Conservation (phyloP, 2,888 invertebrate species). For the Melanargia galathea region DNA sequence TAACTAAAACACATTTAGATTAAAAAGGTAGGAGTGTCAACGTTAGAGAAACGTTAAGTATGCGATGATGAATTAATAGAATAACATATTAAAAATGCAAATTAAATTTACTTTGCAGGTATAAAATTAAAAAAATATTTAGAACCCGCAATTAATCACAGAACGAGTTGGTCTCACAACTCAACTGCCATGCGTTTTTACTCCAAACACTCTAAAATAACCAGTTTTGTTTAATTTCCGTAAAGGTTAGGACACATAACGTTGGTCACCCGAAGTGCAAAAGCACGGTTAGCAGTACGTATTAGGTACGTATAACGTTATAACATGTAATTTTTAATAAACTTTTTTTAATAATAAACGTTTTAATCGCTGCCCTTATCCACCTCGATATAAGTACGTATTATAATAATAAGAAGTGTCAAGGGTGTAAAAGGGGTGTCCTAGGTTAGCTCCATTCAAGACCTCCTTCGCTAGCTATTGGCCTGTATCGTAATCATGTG, state of each 20-base stretch:
- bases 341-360: no score
- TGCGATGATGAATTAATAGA: constrained; percentile 10
- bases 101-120: constrained; percentile 18
- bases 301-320: no score
- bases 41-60: constrained; percentile 4
- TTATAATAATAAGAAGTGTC: no score
- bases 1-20: background rate
- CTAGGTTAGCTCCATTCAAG: no score
- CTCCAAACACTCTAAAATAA: constrained; percentile 10
- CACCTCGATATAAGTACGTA: no score
- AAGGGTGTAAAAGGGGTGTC: no score
- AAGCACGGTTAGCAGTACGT: no score
- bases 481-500: no score
- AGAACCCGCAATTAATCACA: constrained; percentile 18
- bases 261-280: no score
- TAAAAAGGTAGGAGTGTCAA: background rate
- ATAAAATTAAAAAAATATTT: constrained; percentile 14
- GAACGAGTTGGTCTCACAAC: constrained; percentile 3
- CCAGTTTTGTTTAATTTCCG: constrained; percentile 5
- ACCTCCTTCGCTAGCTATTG: no score
- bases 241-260: constrained; percentile 10
- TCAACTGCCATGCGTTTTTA: constrained; percentile 11
- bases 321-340: no score
- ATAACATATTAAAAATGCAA: constrained; percentile 12
- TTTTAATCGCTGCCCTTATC: no score